Evolutionary conservation across 2,888 invertebrate species (phyloP).

Genomic region (Orthosia cruda): DNA sequence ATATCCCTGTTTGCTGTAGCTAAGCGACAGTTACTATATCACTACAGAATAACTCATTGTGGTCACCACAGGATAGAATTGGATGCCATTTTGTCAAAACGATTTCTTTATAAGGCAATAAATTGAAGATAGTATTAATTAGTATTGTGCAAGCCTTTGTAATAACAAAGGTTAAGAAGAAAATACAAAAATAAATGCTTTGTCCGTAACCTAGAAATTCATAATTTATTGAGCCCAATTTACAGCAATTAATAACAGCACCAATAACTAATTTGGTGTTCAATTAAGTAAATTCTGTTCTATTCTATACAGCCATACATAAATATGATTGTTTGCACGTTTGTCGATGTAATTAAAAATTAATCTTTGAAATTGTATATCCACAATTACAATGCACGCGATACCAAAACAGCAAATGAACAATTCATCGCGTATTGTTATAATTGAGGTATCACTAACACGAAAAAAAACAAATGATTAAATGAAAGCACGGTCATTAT

Average conservation of each 20-base stretch:
- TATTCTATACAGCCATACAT: too few relatives aligned
- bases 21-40: not conserved
- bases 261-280: too few relatives aligned
- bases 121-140: too few relatives aligned
- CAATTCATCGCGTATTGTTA: constrained; percentile 15
- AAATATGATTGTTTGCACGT: not conserved
- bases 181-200: too few relatives aligned
- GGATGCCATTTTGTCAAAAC: too few relatives aligned
- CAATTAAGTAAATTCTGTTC: too few relatives aligned
- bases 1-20: not conserved
- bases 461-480: constrained; percentile 24
- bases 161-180: too few relatives aligned
- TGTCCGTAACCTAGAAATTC: too few relatives aligned
- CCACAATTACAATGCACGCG: constrained; percentile 16
- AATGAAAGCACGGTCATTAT: constrained; percentile 26
- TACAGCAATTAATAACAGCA: too few relatives aligned
- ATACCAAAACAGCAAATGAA: constrained; percentile 14
- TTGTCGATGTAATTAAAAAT: not conserved
- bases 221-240: too few relatives aligned
- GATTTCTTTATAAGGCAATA: too few relatives aligned
- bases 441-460: constrained; percentile 31
- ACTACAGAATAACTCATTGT: not conserved
- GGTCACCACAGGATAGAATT: not conserved
- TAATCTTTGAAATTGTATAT: constrained; percentile 5
- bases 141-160: too few relatives aligned